Evolutionary conservation across 2,888 invertebrate genomes (phyloP), one percentile per base, ranked within the genome.

Genomic region (Andricus quercusramuli): DNA sequence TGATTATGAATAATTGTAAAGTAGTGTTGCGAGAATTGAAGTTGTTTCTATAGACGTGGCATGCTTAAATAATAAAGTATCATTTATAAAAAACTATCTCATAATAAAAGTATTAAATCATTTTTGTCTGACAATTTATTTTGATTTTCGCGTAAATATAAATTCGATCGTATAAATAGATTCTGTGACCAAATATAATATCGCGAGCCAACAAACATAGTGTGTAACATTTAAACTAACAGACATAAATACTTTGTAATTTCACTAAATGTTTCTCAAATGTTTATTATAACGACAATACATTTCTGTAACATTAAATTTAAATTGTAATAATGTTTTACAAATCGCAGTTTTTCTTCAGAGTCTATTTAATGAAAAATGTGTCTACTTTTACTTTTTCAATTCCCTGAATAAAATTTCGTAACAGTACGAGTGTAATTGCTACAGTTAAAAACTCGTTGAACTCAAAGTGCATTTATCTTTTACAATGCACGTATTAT

Each of bases 361-460:
- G 44, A 70, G 56, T 56, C n/a, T 15, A 56, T 56, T 56, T 15
- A 47, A 20, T 29, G 32, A 74, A 65, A 62, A 62, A 20, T 41
- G 32, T 76, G 17, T 32, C 17, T 70, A 51, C 51, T 70, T 70
- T 70, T 70, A 70, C 70, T 70, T 70, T 70, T 70, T 70, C 32
- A 70, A 47, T 70, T 47, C 25, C 20, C 17, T 51, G 32, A n/a
- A n/a, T 70, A 20, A 70, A 29, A 70, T 51, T 29, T 70, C 29
- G 47, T 51, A 74, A 56, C 32, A 74, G 32, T 56, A 22, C 51
- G n/a, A 56, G 32, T 56, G 29, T 37, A 74, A 74, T 32, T 74
- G n/a, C n/a, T 56, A 56, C 56, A 56, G 56, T 74, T 74, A 56
- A 74, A 32, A 74, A 56, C 56, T 51, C 74, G 74, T 56, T 74